Conservation (phyloP, 1,140 invertebrate genomes). For the Apis florea region DNA sequence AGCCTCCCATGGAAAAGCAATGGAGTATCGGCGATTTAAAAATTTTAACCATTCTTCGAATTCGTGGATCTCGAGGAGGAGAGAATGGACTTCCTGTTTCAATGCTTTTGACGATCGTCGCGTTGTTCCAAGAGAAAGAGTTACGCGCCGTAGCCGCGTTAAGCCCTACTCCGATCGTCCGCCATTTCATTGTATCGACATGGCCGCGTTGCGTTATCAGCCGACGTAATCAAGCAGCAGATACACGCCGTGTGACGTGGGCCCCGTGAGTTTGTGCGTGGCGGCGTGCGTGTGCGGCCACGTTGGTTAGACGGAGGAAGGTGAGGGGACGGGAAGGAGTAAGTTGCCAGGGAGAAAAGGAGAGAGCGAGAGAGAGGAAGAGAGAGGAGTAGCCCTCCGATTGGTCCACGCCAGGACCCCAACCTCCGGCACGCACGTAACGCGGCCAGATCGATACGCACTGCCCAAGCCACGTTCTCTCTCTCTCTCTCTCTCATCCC, state of each 20-base stretch:
- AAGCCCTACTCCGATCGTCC: conserved; percentile 52
- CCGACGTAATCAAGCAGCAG: conserved; percentile 66
- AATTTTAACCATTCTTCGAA: background rate
- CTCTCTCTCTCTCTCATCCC: conserved; percentile 59
- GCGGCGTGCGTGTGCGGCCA: conserved; percentile 4
- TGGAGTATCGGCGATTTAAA: background rate
- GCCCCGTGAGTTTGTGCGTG: conserved; percentile 23
- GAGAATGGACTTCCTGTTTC: background rate
- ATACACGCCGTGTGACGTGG: conserved; percentile 31
- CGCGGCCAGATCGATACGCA: conserved; percentile 80
- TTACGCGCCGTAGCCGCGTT: no score
- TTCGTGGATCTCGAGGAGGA: background rate
- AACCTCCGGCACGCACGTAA: conserved; percentile 78
- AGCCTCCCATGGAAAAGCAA: background rate
- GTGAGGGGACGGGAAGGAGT: conserved; percentile 50
- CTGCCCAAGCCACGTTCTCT: conserved; percentile 77
- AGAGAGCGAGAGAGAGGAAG: conserved; percentile 58
- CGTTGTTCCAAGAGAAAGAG: no score
- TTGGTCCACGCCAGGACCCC: conserved; percentile 77
- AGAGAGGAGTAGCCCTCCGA: conserved; percentile 76
- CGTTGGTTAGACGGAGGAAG: conserved; percentile 21
- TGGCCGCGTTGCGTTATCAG: conserved; percentile 68
- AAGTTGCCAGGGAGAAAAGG: conserved; percentile 52
- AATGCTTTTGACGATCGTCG: background rate
- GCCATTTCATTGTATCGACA: conserved; percentile 73